Base-by-base conservation (phyloP, 2,888 invertebrate species). In the Siphlonurus alternatus region DNA sequence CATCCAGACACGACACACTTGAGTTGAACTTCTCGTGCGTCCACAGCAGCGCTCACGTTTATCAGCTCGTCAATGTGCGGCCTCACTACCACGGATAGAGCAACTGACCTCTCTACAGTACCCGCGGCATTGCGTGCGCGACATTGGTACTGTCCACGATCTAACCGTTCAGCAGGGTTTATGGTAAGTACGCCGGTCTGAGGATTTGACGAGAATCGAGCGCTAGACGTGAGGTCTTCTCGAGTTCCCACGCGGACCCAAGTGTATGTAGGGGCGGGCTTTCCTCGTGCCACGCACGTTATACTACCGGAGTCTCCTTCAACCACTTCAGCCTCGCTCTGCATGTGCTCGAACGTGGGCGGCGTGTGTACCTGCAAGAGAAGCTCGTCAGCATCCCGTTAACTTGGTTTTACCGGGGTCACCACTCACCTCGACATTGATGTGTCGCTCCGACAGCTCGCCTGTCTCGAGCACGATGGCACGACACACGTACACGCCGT, bases 401-500 rank as follows among this genome's bases (percentile, higher is more conserved):
- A 15, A 54, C 1, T 10, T 7, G 15, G 53, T 1, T 56, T 54
- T 2, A 2, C 22, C 20, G 1, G 15, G 18, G 10, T 53, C 18
- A 18, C 18, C 56, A 56, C 20, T 7, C 74, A 89, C 88, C 79
- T 88, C 87, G 10, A 93, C 85, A 74, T 85, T 86, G 68, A 93
- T 93, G 70, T 83, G 82, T 66, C 87, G 82, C 69, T 87, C 86
- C 63, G 84, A 81, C 2, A 90, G 79, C 73, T 90, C 87, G 54
- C 93, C 93, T 53, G 91, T 89, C 67, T 83, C 81, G 20, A 85
- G 81, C 0, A 93, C 93, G 54, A 88, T 85, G n/a, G 93, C 93
- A 60, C 90, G 83, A 72, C 93, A 93, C 2, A 86, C 88, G 73
- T 93, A 93, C 10, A 85, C 81, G 1, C 93, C 93, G 72, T 93